Conservation (phyloP, 2,888 invertebrate species). For the Cloeon dipterum region DNA sequence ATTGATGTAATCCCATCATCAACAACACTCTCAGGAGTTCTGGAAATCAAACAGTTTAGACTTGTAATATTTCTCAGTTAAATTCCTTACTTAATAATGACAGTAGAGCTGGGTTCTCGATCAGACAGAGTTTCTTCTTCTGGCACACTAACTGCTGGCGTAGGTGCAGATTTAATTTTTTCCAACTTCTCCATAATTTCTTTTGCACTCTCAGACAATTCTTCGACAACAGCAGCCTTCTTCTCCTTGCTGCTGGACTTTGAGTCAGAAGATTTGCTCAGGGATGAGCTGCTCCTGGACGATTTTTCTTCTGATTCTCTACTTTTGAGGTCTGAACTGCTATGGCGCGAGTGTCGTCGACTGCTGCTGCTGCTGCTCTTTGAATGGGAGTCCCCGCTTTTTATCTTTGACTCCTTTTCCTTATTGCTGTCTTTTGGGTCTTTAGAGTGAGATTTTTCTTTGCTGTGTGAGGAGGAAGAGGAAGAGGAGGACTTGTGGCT, state of each 20-base stretch:
- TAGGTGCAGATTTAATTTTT: conserved; percentile 3
- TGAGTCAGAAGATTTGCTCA: background rate
- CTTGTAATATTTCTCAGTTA: background rate
- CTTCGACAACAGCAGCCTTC: conserved; percentile 4
- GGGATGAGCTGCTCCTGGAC: background rate
- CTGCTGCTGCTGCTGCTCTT: conserved; percentile 1
- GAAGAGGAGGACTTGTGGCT: no score
- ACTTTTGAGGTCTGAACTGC: no score
- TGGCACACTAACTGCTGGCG: conserved; percentile 4
- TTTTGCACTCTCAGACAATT: background rate
- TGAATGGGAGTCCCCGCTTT: conserved; percentile 6
- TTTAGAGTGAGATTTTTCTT: conserved; percentile 12
- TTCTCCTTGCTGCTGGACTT: conserved; percentile 4
- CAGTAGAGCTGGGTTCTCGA: conserved; percentile 60
- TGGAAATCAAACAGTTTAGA: background rate
- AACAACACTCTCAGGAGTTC: conserved; percentile 10
- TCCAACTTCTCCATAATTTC: background rate
- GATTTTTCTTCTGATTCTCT: background rate
- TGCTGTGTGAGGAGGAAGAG: conserved; percentile 4
- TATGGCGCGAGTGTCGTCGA: background rate
- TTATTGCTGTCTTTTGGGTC: conserved; percentile 14
- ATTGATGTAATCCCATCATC: conserved; percentile 22
- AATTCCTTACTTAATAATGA: conserved; percentile 26
- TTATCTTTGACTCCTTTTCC: conserved; percentile 11
- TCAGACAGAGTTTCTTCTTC: conserved; percentile 19